Conservation (phyloP, 2,888 invertebrate species). For the Archips crataeganus region DNA sequence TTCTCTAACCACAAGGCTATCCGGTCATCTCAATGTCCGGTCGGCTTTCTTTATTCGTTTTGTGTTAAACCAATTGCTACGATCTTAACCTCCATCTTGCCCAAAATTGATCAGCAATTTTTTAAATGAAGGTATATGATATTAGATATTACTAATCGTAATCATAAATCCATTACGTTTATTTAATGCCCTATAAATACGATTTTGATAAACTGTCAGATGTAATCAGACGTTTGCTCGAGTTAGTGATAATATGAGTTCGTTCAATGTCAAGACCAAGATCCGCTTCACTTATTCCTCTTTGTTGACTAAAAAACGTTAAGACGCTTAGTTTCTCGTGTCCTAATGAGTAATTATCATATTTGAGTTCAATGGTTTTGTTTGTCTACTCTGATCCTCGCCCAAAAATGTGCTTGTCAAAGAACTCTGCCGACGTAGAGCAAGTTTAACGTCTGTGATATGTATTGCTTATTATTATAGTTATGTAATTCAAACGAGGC, state of each 20-base stretch:
- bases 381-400: conserved; percentile 27
- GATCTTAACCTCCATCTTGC: not conserved
- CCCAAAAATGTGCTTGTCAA: conserved; percentile 25
- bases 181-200: not conserved
- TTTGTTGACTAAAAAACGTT: conserved; percentile 6
- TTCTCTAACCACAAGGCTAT: no score
- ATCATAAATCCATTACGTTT: not conserved
- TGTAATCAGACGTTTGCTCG: conserved; percentile 27
- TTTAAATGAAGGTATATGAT: no score
- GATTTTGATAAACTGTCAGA: conserved; percentile 1
- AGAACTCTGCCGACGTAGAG: conserved; percentile 32
- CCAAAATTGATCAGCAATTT: not conserved
- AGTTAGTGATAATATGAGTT: conserved; percentile 16
- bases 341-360: conserved; percentile 36
- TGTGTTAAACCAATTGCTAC: no score
- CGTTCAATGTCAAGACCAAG: conserved; percentile 38
- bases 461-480: conserved; percentile 52
- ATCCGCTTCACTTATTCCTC: conserved; percentile 12
- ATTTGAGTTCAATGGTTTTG: conserved; percentile 33
- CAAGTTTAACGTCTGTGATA: conserved; percentile 39
- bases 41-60: no score
- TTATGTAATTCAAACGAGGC: conserved; percentile 59
- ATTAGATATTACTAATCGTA: not conserved
- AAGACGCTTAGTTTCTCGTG: not conserved
- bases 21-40: no score